These are phyloP conservation scores for Palythoa grandis DNA, from an alignment of 92 coral and sea anemone species.

Conservation along the genomic window DNA sequence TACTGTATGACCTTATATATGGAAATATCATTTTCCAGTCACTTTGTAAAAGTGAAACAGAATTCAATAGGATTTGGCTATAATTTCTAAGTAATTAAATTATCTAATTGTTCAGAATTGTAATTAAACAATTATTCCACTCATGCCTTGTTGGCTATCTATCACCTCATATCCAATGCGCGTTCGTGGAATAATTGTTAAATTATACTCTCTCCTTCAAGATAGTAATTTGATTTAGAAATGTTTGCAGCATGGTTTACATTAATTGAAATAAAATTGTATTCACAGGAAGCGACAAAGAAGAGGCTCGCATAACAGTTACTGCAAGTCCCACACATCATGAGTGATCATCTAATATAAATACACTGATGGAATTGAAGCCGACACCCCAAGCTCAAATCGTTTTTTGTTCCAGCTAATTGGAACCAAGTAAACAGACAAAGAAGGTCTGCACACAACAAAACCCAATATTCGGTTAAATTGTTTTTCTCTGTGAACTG, in stretches of 20 bases:
- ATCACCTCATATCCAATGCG: no score
- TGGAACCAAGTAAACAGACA: background rate
- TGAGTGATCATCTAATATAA: background rate
- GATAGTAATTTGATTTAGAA: background rate
- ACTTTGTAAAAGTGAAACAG: no score
- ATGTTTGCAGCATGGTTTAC: background rate
- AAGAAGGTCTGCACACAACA: background rate
- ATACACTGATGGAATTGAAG: background rate
- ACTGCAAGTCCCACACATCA: constrained; percentile 78
- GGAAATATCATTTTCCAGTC: no score
- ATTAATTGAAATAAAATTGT: background rate
- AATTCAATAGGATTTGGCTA: no score
- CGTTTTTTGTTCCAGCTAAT: no score
- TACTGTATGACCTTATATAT: no score
- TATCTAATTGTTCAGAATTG: no score
- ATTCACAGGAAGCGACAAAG: constrained; percentile 88
- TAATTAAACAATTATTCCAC: no score
- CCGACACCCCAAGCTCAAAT: no score
- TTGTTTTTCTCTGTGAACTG: background rate
- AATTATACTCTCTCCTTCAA: background rate
- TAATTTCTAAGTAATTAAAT: no score
- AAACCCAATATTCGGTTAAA: background rate
- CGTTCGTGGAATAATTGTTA: no score
- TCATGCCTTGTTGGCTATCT: no score
- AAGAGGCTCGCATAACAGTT: constrained; percentile 93